Conservation (phyloP, 1,140 invertebrate genomes). For the Cotesia typhae region DNA sequence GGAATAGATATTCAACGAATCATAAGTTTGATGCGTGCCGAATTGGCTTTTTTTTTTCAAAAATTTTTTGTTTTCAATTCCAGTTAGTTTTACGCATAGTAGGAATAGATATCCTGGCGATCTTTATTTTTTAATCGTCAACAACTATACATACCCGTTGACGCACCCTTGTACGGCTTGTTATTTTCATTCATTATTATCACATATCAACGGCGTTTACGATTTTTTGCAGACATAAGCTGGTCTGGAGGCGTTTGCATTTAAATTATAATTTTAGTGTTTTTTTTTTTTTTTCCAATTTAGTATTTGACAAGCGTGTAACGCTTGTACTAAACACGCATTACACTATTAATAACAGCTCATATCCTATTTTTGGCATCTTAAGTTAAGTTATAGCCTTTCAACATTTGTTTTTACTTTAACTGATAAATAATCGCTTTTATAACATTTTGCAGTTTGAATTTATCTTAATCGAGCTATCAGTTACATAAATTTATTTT, state of each 20-base stretch:
- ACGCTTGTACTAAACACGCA: too few species aligned
- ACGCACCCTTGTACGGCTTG: constrained; percentile 12
- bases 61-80: constrained; percentile 16
- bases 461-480: too few species aligned
- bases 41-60: constrained; percentile 16
- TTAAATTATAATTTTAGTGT: constrained; percentile 19
- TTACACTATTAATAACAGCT: too few species aligned
- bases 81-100: neutral
- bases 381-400: too few species aligned
- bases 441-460: too few species aligned
- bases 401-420: too few species aligned
- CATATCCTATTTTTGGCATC: too few species aligned
- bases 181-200: neutral
- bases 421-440: too few species aligned
- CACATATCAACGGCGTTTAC: neutral
- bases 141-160: neutral
- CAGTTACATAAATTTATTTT: too few species aligned
- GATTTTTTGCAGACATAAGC: constrained; percentile 30
- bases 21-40: constrained; percentile 22
- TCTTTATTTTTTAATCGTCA: constrained; percentile 4
- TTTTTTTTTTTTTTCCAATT: neutral
- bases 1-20: constrained; percentile 17
- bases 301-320: neutral
- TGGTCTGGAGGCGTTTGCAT: constrained; percentile 49
- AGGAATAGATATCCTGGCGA: constrained; percentile 10